These are phyloP conservation scores for Dichetophora obliterata DNA, from an alignment of 2,888 invertebrate species.

Conservation along the genomic window DNA sequence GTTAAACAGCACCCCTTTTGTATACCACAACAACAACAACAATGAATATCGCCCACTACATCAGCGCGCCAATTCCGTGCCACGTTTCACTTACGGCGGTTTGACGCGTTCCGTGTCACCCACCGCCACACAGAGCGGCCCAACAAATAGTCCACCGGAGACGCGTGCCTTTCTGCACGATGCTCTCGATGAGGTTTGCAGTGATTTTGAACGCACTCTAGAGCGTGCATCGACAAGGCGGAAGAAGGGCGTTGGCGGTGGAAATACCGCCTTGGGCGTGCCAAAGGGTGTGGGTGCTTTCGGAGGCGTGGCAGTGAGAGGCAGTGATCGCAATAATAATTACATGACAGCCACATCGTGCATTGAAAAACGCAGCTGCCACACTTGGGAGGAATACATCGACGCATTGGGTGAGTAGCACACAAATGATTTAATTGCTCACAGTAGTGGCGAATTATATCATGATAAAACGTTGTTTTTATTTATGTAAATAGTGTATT, in stretches of 20 bases:
- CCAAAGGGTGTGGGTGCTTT: slow-evolving; percentile 19
- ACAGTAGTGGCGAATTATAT: slow-evolving; percentile 5
- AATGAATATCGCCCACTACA: slow-evolving; percentile 43
- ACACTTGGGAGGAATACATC: slow-evolving; percentile 58
- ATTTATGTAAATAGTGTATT: no score
- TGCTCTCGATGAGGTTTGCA: slow-evolving; percentile 75
- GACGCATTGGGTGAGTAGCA: slow-evolving; percentile 61
- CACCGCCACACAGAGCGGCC: slow-evolving; percentile 46
- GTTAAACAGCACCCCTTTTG: slow-evolving; percentile 32
- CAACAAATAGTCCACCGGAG: slow-evolving; percentile 65
- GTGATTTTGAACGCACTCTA: slow-evolving; percentile 79
- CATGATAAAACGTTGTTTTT: background rate
- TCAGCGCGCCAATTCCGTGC: slow-evolving; percentile 63
- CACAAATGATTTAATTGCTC: background rate
- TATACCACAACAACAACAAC: slow-evolving; percentile 14
- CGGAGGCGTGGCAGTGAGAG: slow-evolving; percentile 33
- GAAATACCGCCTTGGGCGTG: slow-evolving; percentile 39
- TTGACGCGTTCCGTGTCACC: slow-evolving; percentile 58
- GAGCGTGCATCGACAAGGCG: slow-evolving; percentile 71
- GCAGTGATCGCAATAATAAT: slow-evolving; percentile 65
- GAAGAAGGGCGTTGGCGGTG: slow-evolving; percentile 55
- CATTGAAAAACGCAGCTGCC: slow-evolving; percentile 52
- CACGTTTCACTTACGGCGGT: slow-evolving; percentile 60
- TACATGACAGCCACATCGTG: slow-evolving; percentile 47
- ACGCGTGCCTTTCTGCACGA: slow-evolving; percentile 69